Conservation (phyloP, 2,888 invertebrate species). For the Tetheella fluctuosa region DNA sequence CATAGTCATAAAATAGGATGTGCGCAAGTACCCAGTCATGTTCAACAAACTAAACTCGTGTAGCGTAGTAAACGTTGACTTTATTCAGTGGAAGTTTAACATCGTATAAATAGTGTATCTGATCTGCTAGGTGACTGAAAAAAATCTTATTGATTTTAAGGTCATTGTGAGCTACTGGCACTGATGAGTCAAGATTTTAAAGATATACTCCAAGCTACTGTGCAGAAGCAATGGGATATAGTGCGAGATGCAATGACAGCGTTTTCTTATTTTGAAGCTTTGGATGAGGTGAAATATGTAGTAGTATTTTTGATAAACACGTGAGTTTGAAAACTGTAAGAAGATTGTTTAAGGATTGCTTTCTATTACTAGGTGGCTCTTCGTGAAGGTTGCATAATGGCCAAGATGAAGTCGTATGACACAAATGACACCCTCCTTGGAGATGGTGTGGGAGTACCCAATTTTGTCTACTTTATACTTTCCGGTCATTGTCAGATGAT, state of each 20-base stretch:
- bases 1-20: no score
- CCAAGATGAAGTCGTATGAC: constrained; percentile 83
- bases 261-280: constrained; percentile 86
- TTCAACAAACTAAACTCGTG: no score
- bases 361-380: constrained; percentile 69
- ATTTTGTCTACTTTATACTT: constrained; percentile 83
- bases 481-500: constrained; percentile 85
- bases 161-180: constrained; percentile 85
- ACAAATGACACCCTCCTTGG: constrained; percentile 83
- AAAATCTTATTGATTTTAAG: constrained; percentile 35
- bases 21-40: no score
- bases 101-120: no score
- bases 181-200: constrained; percentile 87
- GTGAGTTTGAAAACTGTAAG: no score
- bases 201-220: constrained; percentile 82
- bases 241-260: constrained; percentile 83
- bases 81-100: neutral
- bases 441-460: constrained; percentile 75
- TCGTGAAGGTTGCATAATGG: constrained; percentile 87
- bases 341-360: no score
- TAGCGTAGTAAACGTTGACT: no score
- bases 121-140: no score
- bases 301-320: neutral
- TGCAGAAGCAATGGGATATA: constrained; percentile 86
- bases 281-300: constrained; percentile 77